Base-by-base conservation (phyloP, 1,140 invertebrate genomes). In the Lordiphosa mommai region DNA sequence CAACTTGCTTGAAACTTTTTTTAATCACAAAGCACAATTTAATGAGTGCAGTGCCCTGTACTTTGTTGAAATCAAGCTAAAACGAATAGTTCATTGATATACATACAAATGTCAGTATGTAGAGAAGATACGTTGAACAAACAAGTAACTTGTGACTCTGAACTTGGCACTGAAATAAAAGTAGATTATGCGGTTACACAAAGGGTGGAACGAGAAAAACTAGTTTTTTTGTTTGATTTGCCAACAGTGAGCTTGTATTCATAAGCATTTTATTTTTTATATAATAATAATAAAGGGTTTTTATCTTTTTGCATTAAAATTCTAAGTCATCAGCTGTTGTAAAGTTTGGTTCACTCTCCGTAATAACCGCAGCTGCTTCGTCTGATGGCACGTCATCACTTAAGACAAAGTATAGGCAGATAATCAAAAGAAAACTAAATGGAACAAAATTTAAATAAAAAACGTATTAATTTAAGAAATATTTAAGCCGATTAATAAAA, bases 351-450 rank as follows among this genome's bases (percentile, higher is more conserved):
- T 80, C 74, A 37, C 74, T 76, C 23, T 82, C 49, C 0, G 74
- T 80, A 9, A 80, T 74, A 0, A 80, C 76, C 4, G 12, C 37
- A 5, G 44, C 63, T 20, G 63, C 63, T 10, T 80, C 53, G 4
- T 69, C 48, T 17, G 23, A 72, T 3, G 76, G 47, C 7, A 55
- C 40, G 44, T 80, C 74, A 34, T 80, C 55, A 17, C 61, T 56
- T 33, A 52, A 5, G 1, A 30, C 51, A 10, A 47, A 30, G 9
- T 40, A 34, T 1, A 82, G 23, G 52, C 49, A 56, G 23, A 47
- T 1, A 36, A 60, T 36, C 55, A 74, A 33, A 17, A 70, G 10
- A 3, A 13, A 61, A 36, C 66, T 38, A 34, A 17, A 41, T 14
- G 1, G 2, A 34, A 41, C 38, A 10, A 12, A 46, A 20, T 2